phyloP scores from a whole-genome alignment of 1,140 invertebrate genomes.

The Saccostrea echinata region DNA sequence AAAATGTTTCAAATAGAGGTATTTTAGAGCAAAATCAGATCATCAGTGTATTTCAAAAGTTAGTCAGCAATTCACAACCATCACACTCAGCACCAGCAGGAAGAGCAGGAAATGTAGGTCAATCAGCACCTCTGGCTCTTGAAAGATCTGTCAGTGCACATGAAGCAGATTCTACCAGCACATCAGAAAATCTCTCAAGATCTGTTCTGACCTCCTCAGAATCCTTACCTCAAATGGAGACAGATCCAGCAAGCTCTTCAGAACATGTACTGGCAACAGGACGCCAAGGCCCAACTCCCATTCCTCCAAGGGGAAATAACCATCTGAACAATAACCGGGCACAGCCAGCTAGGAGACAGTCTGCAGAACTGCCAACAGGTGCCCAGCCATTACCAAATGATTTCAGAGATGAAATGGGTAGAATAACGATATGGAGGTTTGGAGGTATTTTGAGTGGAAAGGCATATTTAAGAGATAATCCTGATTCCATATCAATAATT shows the following conservation, averaged over 20 bases:
- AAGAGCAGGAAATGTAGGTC: background rate
- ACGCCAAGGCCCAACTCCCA: background rate
- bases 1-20: background rate
- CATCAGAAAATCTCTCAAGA: background rate
- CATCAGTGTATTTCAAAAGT: background rate
- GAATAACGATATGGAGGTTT: slow-evolving; percentile 47
- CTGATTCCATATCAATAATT: slow-evolving; percentile 54
- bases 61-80: background rate
- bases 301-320: background rate
- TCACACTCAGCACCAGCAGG: background rate
- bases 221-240: background rate
- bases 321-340: background rate
- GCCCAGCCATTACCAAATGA: background rate
- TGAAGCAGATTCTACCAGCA: background rate
- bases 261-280: background rate
- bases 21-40: background rate
- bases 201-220: background rate
- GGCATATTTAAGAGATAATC: slow-evolving; percentile 49
- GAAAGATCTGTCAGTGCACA: background rate
- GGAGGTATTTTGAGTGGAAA: slow-evolving; percentile 48
- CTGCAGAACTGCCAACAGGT: background rate
- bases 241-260: background rate
- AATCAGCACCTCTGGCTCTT: background rate
- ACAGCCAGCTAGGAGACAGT: background rate
- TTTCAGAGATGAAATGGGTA: background rate